Conservation (phyloP, 2,113 vertebrate species). For the Oryzias celebensis region DNA sequence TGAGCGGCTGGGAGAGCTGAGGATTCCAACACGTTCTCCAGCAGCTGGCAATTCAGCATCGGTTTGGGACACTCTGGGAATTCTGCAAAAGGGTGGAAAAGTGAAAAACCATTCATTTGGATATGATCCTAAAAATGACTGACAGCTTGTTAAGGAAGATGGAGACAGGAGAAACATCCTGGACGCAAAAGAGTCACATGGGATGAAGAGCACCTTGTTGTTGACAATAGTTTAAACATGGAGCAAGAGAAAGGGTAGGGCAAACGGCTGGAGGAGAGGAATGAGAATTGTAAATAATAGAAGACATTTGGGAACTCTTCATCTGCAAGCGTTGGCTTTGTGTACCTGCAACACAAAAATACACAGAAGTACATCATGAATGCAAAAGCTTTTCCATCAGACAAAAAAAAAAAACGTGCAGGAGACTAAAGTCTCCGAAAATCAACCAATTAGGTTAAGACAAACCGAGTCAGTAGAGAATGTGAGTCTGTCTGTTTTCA, state of each 20-base stretch:
- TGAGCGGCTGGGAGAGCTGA: constrained; percentile 28
- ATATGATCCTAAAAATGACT: constrained; percentile 13
- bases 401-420: constrained; percentile 28
- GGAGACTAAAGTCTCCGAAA: neutral
- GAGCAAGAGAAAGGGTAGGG: constrained; percentile 33
- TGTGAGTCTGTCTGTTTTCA: too few relatives aligned
- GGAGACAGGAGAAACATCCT: constrained; percentile 7
- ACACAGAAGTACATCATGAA: constrained; percentile 13
- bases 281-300: constrained; percentile 67
- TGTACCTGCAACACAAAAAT: constrained; percentile 26
- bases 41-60: constrained; percentile 33
- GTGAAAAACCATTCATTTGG: constrained; percentile 18
- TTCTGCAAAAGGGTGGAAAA: neutral
- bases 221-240: constrained; percentile 27
- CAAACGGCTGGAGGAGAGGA: constrained; percentile 39
- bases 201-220: constrained; percentile 11
- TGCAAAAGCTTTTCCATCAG: constrained; percentile 5
- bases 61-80: constrained; percentile 5
- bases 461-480: too few relatives aligned
- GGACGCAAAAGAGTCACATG: constrained; percentile 1
- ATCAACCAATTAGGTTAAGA: too few relatives aligned
- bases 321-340: constrained; percentile 21
- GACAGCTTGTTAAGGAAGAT: constrained; percentile 6
- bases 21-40: constrained; percentile 33
- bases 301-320: constrained; percentile 58